Base-by-base conservation (phyloP, 92 coral and sea anemone species). In the Parazoanthus darwini region DNA sequence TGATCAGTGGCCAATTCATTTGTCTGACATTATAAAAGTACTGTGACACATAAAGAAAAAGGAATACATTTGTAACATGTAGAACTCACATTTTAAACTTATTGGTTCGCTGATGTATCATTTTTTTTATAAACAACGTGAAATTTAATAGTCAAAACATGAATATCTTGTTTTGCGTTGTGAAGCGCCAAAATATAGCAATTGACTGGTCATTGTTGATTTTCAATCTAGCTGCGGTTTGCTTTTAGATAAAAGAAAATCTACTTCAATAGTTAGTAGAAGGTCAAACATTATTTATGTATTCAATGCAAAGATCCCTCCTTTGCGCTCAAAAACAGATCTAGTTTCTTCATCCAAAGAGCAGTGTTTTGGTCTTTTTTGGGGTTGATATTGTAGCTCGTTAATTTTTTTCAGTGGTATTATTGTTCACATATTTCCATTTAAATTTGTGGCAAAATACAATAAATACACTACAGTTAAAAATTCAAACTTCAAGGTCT, bases 61-160 rank as follows among this genome's bases (percentile, higher is more conserved):
- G 54, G 38, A 76, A 39, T 22, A 6, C 26, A 11, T 36, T 4
- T 76, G 43, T 39, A 0, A 39, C 25, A 39, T 18, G 10, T 76
- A 3, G 25, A 63, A 76, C 20, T 76, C 25, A 37, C 26, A 76
- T 76, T 76, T 37, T 76, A 44, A 76, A 39, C 80, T 0, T 39
- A 76, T 18, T 39, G 13, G 46, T 76, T 8, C 51, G 46, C 14
- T 1, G 51, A 16, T 76, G 46, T 25, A 76, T 37, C 51, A 39
- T 18, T 37, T 15, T 76, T 6, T 18, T 3, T 76, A 38, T 76
- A 29, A 76, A 39, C 48, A 76, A 18, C 43, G 51, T 39, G 46
- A 25, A 35, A 39, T 76, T 37, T 76, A 29, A 29, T 29, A 37
- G 80, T 76, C 80, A 76, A 76, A 76, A 76, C 80, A 75, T 3